Conservation (phyloP, 1,140 invertebrate species). For the Drosophila punjabiensis region DNA sequence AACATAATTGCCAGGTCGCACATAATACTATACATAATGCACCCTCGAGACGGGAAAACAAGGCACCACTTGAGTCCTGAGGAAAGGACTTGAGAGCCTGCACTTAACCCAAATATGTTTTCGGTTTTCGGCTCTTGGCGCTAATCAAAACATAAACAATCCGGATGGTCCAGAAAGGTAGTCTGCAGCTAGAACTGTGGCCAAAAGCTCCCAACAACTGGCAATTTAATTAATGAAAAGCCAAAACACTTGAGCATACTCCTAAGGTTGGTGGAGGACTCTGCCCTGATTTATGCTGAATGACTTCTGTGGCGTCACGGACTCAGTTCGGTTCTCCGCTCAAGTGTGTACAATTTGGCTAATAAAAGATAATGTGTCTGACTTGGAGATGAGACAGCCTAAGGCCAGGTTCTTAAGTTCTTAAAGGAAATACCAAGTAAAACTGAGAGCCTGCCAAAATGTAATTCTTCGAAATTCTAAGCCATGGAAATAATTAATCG, state of each 20-base stretch:
- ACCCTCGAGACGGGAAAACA: slow-evolving; percentile 70
- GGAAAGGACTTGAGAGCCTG: slow-evolving; percentile 37
- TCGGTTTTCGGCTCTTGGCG: slow-evolving; percentile 53
- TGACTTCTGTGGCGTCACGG: slow-evolving; percentile 20
- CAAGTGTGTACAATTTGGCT: slow-evolving; percentile 33
- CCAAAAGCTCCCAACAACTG: slow-evolving; percentile 11
- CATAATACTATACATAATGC: slow-evolving; percentile 51
- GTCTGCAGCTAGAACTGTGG: neutral
- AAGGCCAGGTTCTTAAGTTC: neutral
- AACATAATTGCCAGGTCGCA: slow-evolving; percentile 47
- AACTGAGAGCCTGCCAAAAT: neutral
- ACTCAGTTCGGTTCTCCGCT: slow-evolving; percentile 4
- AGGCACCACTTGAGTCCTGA: slow-evolving; percentile 31
- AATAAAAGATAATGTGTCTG: slow-evolving; percentile 52
- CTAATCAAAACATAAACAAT: slow-evolving; percentile 70
- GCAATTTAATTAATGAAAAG: slow-evolving; percentile 78
- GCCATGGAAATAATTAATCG: neutral
- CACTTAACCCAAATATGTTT: slow-evolving; percentile 72
- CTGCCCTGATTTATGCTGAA: slow-evolving; percentile 37
- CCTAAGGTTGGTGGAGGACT: slow-evolving; percentile 6
- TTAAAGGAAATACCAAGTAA: neutral
- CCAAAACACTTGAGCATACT: slow-evolving; percentile 61
- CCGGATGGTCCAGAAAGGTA: slow-evolving; percentile 10
- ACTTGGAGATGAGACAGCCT: slow-evolving; percentile 3
- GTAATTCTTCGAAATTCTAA: too few species aligned